These are phyloP conservation scores for Nothobranchius furzeri DNA, from an alignment of 2,113 vertebrate species.

Conservation along the genomic window DNA sequence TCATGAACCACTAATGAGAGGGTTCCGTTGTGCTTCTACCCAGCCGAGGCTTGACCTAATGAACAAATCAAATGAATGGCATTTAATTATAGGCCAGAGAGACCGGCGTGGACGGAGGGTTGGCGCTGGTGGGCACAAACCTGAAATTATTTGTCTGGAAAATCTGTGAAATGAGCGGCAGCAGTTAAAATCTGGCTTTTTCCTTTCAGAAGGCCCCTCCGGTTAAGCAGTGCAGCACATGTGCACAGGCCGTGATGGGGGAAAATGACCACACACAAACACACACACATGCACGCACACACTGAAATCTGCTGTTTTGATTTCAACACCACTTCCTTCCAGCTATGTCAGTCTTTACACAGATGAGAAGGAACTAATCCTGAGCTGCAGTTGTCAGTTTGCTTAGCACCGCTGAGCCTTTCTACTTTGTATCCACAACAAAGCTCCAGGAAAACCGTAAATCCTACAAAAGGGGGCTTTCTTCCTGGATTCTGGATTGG, in stretches of 20 bases:
- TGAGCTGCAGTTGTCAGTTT: slow-evolving; percentile 23
- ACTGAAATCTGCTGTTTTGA: slow-evolving; percentile 50
- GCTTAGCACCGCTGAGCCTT: slow-evolving; percentile 1
- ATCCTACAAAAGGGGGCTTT: background rate
- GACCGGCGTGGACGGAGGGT: slow-evolving; percentile 65
- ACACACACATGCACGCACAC: slow-evolving; percentile 4
- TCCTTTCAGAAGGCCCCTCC: slow-evolving; percentile 41
- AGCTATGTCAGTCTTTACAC: slow-evolving; percentile 30
- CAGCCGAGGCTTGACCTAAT: slow-evolving; percentile 75
- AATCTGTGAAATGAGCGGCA: slow-evolving; percentile 69
- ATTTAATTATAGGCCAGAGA: slow-evolving; percentile 75
- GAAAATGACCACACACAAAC: slow-evolving; percentile 63
- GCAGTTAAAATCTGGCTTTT: slow-evolving; percentile 56
- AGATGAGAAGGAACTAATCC: slow-evolving; percentile 42
- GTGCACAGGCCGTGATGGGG: slow-evolving; percentile 33
- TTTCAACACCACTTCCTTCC: slow-evolving; percentile 52
- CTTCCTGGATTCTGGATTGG: background rate
- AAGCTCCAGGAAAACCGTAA: background rate
- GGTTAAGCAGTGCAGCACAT: slow-evolving; percentile 41
- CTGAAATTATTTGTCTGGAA: slow-evolving; percentile 78
- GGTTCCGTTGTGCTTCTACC: slow-evolving; percentile 70
- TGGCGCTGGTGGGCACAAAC: slow-evolving; percentile 74
- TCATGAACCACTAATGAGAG: slow-evolving; percentile 79
- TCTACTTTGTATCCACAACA: slow-evolving; percentile 5
- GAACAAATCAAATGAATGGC: slow-evolving; percentile 79